Evolutionary conservation across 2,888 invertebrate genomes (phyloP).

Genomic region (Phragmatobia fuliginosa): DNA sequence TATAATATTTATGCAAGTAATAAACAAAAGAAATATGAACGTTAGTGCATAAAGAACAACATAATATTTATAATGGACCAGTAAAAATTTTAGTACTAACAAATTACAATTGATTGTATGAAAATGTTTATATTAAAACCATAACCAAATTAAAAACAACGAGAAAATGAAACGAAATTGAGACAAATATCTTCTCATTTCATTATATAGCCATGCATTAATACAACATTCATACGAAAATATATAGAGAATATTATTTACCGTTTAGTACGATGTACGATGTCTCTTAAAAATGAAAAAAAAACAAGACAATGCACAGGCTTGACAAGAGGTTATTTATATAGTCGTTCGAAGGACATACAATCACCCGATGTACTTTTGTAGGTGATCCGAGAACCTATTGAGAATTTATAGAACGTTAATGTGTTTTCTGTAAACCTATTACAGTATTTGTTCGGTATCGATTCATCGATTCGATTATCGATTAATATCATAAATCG

Average conservation of each 20-base stretch:
- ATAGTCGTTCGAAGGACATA: slow-evolving; percentile 76
- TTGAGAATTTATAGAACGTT: slow-evolving; percentile 11
- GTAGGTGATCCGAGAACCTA: slow-evolving; percentile 23
- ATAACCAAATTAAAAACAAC: too few relatives aligned
- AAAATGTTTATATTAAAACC: background rate
- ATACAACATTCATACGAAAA: background rate
- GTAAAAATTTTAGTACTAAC: too few relatives aligned
- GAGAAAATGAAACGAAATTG: background rate
- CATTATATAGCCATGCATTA: background rate
- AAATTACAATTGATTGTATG: background rate
- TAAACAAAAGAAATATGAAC: too few relatives aligned
- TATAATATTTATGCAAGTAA: too few relatives aligned
- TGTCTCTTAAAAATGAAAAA: slow-evolving; percentile 65
- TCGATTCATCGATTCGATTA: too few relatives aligned
- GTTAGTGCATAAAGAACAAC: too few relatives aligned
- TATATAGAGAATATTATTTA: background rate
- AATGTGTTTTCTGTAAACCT: background rate
- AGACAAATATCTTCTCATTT: background rate
- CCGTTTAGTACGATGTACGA: slow-evolving; percentile 33
- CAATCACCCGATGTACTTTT: slow-evolving; percentile 68
- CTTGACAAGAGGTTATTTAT: slow-evolving; percentile 73
- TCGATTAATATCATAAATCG: too few relatives aligned
- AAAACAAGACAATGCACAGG: slow-evolving; percentile 63
- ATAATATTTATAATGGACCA: too few relatives aligned
- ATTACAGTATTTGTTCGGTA: background rate